Evolutionary conservation across 2,888 invertebrate genomes (phyloP), one percentile per base, ranked within the genome.

Genomic region (Caprella mutica): DNA sequence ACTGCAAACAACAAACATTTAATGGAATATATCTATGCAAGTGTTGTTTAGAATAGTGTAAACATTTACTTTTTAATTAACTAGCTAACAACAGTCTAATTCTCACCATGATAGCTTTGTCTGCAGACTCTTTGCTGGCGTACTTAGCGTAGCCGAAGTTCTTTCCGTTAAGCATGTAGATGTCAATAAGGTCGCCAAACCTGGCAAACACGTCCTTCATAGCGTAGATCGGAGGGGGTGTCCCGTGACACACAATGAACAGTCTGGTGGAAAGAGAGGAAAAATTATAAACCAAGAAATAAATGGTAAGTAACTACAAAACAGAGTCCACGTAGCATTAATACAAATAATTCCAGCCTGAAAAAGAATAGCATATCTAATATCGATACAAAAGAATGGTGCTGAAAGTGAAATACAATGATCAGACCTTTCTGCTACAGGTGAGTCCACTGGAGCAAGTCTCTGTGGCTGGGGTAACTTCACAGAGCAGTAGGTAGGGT

Each of bases 131-230:
- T 53, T 77, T 78, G 48, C 77, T 78, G 3, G 88, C 84, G 74
- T 85, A 93, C 69, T 89, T 87, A 5, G 88, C 92, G 74, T 90
- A 93, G 0, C 93, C 93, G 73, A 88, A 91, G 69, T 89, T 92
- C 71, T 88, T 86, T 70, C 90, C 86, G 48, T 84, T 84, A 67
- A 93, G 75, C 72, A 92, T 81, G 71, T 89, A 92, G 2, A 91
- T 87, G 72, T 90, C 91, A 58, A 92, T 89, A 9, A 93, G 77
- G 70, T 85, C 81, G 5, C 91, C 92, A 75, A 93, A 93, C 68
- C 92, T 81, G 68, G 87, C 87, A 72, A 93, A 93, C 21, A 88
- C 81, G 72, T 93, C 91, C 68, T 85, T 82, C 69, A 94, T 76
- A 24, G 86, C 83, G 59, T 83, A 80, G 66, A 83, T 76, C 1